phyloP scores from a whole-genome alignment of 2,113 vertebrate species.

The Prinia subflava region DNA sequence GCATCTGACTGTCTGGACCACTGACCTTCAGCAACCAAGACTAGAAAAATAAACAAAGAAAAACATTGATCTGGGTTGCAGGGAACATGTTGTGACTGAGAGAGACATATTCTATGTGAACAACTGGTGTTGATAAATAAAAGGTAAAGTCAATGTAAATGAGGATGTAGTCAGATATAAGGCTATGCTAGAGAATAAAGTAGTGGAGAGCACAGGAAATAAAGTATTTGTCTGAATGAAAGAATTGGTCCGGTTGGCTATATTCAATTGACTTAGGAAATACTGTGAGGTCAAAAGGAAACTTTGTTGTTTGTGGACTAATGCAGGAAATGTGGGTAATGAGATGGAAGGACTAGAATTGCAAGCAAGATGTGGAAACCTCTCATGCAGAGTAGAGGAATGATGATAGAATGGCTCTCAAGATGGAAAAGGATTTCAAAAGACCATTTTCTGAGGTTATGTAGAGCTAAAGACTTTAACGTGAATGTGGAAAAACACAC shows the following conservation, averaged over 20 bases:
- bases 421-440: not conserved
- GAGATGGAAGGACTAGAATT: not conserved
- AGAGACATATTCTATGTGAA: not conserved
- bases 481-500: not conserved
- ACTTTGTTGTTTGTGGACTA: not conserved
- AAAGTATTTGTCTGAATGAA: not conserved
- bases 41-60: not conserved
- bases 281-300: not conserved
- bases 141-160: not conserved
- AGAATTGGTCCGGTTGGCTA: not conserved
- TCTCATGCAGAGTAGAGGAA: not conserved
- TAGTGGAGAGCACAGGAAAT: fast-evolving
- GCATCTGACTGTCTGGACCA: not conserved
- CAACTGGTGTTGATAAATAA: not conserved
- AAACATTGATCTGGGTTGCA: not conserved
- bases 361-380: not conserved
- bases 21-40: not conserved
- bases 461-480: not conserved
- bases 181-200: not conserved
- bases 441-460: not conserved
- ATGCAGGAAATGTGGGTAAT: not conserved
- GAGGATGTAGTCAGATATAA: not conserved
- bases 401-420: not conserved
- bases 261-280: not conserved
- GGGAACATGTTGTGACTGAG: not conserved